These are phyloP conservation scores for Chironomus tentans DNA, from an alignment of 2,888 invertebrate species.

Conservation along the genomic window DNA sequence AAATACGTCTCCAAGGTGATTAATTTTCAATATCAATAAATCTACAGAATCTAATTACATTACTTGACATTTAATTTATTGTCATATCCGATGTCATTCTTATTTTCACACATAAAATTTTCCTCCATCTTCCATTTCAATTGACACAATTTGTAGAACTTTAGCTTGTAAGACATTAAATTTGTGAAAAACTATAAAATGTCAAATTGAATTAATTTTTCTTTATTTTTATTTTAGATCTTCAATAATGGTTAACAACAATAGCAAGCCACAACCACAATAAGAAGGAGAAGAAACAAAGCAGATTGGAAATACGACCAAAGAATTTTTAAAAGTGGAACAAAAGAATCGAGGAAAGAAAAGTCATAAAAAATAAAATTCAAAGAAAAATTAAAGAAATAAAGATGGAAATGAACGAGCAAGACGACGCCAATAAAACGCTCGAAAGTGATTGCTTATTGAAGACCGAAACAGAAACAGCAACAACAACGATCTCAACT, in stretches of 20 bases:
- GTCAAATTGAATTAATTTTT: neutral
- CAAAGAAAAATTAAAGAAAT: neutral
- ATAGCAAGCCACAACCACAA: neutral
- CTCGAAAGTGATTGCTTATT: neutral
- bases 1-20: neutral
- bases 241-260: neutral
- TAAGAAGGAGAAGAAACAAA: neutral
- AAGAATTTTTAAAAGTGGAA: neutral
- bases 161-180: neutral
- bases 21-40: neutral
- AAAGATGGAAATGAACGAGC: conserved; percentile 12
- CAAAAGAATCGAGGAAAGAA: neutral
- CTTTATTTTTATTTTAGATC: neutral
- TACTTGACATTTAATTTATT: neutral
- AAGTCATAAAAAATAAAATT: no score
- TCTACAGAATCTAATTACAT: no score
- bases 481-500: neutral
- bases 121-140: neutral
- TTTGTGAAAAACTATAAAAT: no score
- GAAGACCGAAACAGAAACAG: neutral
- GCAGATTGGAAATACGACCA: neutral
- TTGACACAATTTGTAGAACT: neutral
- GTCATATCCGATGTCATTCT: neutral
- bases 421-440: conserved; percentile 6
- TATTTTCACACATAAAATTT: neutral